Conservation (phyloP, 2,797 vertebrate species). For the Microctenopoma steveboyesi region DNA sequence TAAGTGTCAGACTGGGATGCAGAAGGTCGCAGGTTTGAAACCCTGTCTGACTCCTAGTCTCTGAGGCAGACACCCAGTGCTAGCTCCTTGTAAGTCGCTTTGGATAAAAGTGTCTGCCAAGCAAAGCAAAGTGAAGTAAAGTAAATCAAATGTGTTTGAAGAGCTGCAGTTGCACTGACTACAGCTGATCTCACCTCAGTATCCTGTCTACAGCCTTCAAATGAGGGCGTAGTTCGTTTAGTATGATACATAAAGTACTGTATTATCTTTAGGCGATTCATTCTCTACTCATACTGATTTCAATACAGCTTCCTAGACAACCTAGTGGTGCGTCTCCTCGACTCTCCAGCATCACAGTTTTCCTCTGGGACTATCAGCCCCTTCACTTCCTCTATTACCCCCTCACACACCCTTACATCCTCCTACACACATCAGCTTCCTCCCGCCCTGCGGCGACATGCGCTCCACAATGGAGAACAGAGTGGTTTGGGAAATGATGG, state of each 20-base stretch:
- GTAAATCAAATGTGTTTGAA: background rate
- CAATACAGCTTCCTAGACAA: constrained; percentile 34
- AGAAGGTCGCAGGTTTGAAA: too few species aligned
- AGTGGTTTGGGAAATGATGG: constrained; percentile 86
- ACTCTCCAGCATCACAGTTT: constrained; percentile 51
- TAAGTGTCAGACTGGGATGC: too few species aligned
- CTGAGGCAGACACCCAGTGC: too few species aligned
- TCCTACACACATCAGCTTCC: constrained; percentile 70
- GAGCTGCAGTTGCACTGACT: background rate
- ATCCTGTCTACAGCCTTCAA: background rate
- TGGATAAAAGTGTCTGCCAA: too few species aligned
- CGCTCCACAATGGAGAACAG: constrained; percentile 84
- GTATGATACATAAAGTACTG: background rate
- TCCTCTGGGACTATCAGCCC: constrained; percentile 70
- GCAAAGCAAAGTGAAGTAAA: too few species aligned
- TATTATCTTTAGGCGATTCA: constrained; percentile 4
- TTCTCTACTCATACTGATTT: constrained; percentile 36
- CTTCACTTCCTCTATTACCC: constrained; percentile 74
- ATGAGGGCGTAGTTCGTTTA: background rate
- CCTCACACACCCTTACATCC: constrained; percentile 69
- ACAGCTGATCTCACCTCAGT: background rate
- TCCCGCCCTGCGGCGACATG: constrained; percentile 71
- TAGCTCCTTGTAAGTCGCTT: too few species aligned
- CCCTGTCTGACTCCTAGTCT: too few species aligned
- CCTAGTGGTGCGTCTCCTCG: constrained; percentile 39